These are phyloP conservation scores for Xylota segnis DNA, from an alignment of 2,888 invertebrate species.

Conservation along the genomic window DNA sequence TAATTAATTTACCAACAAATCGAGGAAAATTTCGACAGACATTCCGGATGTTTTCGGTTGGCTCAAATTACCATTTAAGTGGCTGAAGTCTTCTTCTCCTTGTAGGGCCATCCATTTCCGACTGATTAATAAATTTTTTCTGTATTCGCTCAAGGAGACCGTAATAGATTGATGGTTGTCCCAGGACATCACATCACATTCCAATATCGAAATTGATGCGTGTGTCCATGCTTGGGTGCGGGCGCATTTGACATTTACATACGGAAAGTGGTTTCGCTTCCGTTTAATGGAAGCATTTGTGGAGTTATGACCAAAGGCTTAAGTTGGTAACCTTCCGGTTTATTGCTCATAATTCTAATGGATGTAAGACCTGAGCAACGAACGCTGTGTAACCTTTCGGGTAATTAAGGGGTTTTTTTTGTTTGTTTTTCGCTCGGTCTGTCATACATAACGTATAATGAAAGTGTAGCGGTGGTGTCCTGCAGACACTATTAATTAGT, in stretches of 20 bases:
- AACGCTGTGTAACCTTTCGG: conserved; percentile 34
- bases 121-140: conserved; percentile 9
- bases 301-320: conserved; percentile 1
- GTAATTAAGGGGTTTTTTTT: conserved; percentile 29
- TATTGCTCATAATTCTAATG: conserved; percentile 28
- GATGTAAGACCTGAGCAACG: conserved; percentile 29
- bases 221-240: conserved; percentile 6
- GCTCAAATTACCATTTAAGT: conserved; percentile 28
- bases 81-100: background rate
- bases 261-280: conserved; percentile 39
- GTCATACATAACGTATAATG: conserved; percentile 30
- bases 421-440: background rate
- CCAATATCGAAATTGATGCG: conserved; percentile 45
- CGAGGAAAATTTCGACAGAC: conserved; percentile 32
- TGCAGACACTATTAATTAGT: conserved; percentile 46
- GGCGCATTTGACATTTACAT: conserved; percentile 22
- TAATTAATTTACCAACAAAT: conserved; percentile 44
- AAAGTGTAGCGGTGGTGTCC: conserved; percentile 38
- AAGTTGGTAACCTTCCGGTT: conserved; percentile 1
- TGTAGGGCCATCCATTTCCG: conserved; percentile 4
- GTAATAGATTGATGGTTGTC: conserved; percentile 5
- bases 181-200: conserved; percentile 30
- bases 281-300: conserved; percentile 24
- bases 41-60: conserved; percentile 32
- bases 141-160: background rate